Base-by-base conservation (phyloP, 2,888 invertebrate species). In the Boloria euphrosyne region DNA sequence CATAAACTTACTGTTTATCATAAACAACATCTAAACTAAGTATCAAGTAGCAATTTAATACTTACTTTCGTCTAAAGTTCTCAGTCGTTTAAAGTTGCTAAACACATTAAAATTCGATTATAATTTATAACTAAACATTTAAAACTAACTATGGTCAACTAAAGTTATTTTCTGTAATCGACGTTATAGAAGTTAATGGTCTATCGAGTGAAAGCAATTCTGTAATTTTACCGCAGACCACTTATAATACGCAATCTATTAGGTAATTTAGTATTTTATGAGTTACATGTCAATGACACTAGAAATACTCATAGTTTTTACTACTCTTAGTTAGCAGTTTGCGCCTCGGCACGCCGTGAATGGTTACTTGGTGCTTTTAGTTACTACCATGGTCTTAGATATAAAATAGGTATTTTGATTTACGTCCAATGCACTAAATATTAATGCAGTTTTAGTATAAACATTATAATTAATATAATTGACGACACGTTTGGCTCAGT, bases 181-280 rank as follows among this genome's bases (percentile, higher is more conserved):
- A 27, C n/a, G 18, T 27, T 50, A 38, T 44, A 51, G 58, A 47
- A 38, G 46, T 65, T 76, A 76, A 77, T 75, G 78, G 74, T 71
- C 67, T 73, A 78, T 76, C 75, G 74, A 83, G 87, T 85, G 87
- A 88, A 88, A 88, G 88, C 87, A 81, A 83, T 84, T 81, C 81
- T 75, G 77, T 73, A 71, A 74, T 67, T 69, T 78, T 70, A 79
- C 85, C 84, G 75, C 84, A 83, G 44, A 49, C 50, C 44, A 51
- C 13, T 63, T 63, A 44, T 63, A 57, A 63, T 57, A 57, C 43
- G 49, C 47, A 57, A 57, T 57, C 50, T 44, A 57, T 63, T 63
- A 63, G 38, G 51, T 44, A 38, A 57, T 51, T 57, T 63, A 22
- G 38, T 50, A 27, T 64, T 47, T 65, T 52, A 65, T 47, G 31